These are phyloP conservation scores for Cyclargus thomasi DNA, from an alignment of 1,140 invertebrate species.

Conservation along the genomic window DNA sequence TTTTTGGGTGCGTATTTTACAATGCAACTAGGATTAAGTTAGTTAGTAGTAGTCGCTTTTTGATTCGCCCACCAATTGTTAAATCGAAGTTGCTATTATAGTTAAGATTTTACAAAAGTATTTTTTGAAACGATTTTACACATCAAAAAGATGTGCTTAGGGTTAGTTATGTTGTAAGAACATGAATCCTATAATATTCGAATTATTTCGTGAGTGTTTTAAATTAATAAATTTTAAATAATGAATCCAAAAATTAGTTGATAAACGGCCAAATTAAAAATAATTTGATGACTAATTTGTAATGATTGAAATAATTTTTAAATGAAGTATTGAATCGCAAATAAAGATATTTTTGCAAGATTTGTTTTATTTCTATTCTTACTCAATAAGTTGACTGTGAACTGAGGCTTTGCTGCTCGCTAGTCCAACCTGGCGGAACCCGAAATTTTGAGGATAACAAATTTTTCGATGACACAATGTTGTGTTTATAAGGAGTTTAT, in stretches of 20 bases:
- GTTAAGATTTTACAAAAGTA: conserved; percentile 9
- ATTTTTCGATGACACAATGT: too few relatives aligned
- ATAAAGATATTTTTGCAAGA: neutral
- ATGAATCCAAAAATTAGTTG: neutral
- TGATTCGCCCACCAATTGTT: conserved; percentile 1
- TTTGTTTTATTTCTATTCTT: neutral
- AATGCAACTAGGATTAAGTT: conserved; percentile 9
- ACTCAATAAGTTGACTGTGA: too few relatives aligned
- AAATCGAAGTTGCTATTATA: conserved; percentile 6
- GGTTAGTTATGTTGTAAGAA: neutral
- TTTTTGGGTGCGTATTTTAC: conserved; percentile 10
- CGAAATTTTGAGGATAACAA: too few relatives aligned
- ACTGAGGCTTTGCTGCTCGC: too few relatives aligned
- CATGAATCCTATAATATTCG: neutral
- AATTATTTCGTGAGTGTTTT: neutral
- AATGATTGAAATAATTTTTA: neutral
- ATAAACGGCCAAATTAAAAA: neutral
- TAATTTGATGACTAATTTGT: neutral
- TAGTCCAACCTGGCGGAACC: too few relatives aligned
- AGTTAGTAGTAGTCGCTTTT: conserved; percentile 4
- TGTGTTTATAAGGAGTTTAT: too few relatives aligned
- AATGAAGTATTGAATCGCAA: neutral
- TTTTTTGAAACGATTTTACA: conserved; percentile 7
- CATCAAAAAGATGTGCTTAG: neutral
- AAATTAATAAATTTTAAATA: neutral